phyloP scores from a whole-genome alignment of 2,113 vertebrate genomes.

The Theropithecus gelada region DNA sequence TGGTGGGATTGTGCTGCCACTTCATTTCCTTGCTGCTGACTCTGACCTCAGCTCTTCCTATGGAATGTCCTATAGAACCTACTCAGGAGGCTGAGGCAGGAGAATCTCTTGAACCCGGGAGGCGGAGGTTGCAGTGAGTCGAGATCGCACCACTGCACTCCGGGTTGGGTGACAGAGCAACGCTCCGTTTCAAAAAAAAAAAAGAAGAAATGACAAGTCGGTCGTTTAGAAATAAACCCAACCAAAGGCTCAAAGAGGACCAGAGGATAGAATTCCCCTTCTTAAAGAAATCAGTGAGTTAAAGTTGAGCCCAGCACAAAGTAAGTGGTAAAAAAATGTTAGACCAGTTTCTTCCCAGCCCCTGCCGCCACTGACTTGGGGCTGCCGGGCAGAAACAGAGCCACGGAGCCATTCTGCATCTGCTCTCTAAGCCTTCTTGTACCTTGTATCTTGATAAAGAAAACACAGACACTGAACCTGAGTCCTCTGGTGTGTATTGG shows the following conservation, averaged over 20 bases:
- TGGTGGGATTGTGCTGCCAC: not conserved
- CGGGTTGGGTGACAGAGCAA: no score
- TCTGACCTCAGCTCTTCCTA: not conserved
- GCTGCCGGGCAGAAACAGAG: not conserved
- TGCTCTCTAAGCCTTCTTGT: not conserved
- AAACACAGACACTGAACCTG: not conserved
- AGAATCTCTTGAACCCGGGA: no score
- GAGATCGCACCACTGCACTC: no score
- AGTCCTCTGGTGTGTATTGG: not conserved
- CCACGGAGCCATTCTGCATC: no score
- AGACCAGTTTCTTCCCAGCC: not conserved
- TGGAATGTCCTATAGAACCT: not conserved
- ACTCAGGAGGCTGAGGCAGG: no score
- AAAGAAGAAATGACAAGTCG: not conserved
- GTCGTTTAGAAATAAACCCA: conserved; percentile 11
- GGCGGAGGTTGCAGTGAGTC: no score
- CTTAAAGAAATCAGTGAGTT: not conserved
- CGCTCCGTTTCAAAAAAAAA: no score
- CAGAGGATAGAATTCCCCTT: not conserved
- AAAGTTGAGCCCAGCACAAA: not conserved
- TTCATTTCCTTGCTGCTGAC: not conserved
- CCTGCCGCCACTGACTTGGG: not conserved
- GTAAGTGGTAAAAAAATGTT: not conserved
- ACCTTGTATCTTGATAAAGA: not conserved
- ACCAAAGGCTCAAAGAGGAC: not conserved